Percentiles rank a stretch among this genome's conserved stretches.
These are phyloP conservation scores for Pionites leucogaster DNA, from an alignment of 2,113 vertebrate genomes.

Conservation along the genomic window DNA sequence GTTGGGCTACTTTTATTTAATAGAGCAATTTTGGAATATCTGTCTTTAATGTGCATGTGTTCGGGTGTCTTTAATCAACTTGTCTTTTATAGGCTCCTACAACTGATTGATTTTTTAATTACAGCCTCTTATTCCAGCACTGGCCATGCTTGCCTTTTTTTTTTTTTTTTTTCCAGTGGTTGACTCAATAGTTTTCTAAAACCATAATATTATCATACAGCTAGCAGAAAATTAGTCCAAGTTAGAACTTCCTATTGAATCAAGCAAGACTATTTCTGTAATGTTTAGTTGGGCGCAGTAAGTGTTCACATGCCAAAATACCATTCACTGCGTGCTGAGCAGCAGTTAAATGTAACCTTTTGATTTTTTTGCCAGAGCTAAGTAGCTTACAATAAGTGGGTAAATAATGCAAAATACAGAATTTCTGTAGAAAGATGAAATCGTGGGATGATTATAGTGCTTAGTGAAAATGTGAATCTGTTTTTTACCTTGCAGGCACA, in stretches of 20 bases:
- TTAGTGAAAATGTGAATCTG: conserved; percentile 1
- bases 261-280: not conserved
- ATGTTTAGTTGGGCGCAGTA: not conserved
- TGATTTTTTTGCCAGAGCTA: not conserved
- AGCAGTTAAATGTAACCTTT: not conserved
- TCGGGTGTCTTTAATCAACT: not conserved
- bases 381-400: not conserved
- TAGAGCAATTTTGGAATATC: not conserved
- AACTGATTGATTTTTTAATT: not conserved
- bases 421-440: conserved; percentile 43
- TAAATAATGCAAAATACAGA: conserved; percentile 18
- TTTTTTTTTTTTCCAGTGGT: not conserved
- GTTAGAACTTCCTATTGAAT: not conserved
- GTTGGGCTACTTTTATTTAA: not conserved
- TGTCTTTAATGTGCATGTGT: not conserved
- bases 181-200: not conserved
- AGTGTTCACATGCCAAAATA: not conserved
- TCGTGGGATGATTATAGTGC: not conserved
- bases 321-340: not conserved
- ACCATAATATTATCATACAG: not conserved
- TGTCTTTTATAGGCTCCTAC: not conserved
- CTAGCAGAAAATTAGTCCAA: not conserved
- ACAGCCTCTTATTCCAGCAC: not conserved
- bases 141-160: not conserved
- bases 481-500: not conserved